Evolutionary conservation across 64 coral and sea anemone species (phyloP).

Genomic region (Stichodactyla helianthus): DNA sequence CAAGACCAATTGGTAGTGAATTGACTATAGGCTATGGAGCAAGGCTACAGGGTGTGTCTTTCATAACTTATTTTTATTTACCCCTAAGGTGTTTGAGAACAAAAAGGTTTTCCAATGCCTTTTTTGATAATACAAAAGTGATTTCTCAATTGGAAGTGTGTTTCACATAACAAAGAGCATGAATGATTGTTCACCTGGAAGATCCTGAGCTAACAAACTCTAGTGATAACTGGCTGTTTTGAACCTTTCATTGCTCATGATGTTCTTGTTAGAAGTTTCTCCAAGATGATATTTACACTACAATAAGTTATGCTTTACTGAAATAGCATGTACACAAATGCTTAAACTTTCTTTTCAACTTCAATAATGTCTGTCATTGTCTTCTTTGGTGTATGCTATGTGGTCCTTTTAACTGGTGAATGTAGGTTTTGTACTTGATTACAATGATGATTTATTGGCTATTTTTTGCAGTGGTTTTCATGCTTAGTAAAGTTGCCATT

Average conservation of each 20-base stretch:
- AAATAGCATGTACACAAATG: background rate
- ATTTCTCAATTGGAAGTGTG: background rate
- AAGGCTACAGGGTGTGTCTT: background rate
- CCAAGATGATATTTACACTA: background rate
- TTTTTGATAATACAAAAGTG: background rate
- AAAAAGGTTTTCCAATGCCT: background rate
- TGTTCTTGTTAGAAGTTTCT: background rate
- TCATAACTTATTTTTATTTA: background rate
- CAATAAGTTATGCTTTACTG: background rate
- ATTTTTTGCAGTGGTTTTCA: background rate
- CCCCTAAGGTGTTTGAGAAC: background rate
- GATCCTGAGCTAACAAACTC: background rate
- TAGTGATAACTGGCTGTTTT: background rate
- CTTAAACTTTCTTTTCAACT: too few relatives aligned
- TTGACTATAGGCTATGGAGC: background rate
- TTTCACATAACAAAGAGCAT: background rate
- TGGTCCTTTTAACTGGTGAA: too few relatives aligned
- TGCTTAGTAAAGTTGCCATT: background rate
- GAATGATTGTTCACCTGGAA: background rate
- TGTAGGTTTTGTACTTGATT: too few relatives aligned
- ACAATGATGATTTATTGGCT: background rate
- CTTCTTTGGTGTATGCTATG: too few relatives aligned
- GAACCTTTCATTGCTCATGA: background rate
- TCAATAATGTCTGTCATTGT: too few relatives aligned
- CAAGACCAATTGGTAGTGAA: background rate